Conservation (phyloP, 2,113 vertebrate genomes). For the Leptocoma aspasia region DNA sequence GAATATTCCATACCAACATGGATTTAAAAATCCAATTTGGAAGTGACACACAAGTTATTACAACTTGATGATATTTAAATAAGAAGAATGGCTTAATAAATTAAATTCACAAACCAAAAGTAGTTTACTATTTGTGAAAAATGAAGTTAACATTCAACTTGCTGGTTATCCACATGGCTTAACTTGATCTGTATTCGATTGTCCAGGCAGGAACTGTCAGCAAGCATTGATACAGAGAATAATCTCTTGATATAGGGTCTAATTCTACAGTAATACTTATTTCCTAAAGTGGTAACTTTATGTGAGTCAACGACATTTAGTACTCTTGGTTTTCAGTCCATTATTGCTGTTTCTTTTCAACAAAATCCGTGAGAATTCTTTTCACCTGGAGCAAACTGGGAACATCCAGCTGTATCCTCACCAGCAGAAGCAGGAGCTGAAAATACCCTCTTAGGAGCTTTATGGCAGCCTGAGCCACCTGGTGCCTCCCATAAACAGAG, state of each 20-base stretch:
- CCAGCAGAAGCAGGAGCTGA: not conserved
- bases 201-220: not conserved
- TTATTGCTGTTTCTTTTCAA: not conserved
- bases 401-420: not conserved
- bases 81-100: not conserved
- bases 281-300: not conserved
- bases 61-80: not conserved
- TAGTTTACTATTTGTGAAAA: not conserved
- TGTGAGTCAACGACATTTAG: not conserved
- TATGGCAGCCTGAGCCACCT: not conserved
- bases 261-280: not conserved
- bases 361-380: not conserved
- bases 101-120: not conserved
- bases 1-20: not conserved
- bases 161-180: not conserved
- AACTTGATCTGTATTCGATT: not conserved
- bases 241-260: not conserved
- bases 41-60: not conserved
- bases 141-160: not conserved
- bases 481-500: not conserved
- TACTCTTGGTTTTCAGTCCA: not conserved
- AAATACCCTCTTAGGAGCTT: not conserved
- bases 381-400: not conserved
- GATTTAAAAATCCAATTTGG: not conserved
- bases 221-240: not conserved